phyloP scores from a whole-genome alignment of 2,888 invertebrate species.

The Mycalesis mineus region DNA sequence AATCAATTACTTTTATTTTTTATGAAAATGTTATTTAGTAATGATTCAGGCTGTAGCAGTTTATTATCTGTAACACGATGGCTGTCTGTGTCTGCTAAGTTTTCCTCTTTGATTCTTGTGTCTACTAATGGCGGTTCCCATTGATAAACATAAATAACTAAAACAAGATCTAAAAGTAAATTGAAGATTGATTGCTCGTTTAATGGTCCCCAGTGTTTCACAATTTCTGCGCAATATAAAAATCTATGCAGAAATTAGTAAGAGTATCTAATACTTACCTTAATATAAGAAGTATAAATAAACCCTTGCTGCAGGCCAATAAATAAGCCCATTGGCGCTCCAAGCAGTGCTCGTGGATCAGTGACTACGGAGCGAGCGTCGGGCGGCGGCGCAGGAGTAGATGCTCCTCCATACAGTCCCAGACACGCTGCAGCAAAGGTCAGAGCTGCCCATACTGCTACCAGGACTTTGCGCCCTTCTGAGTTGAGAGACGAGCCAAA shows the following conservation, averaged over 20 bases:
- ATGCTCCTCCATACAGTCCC: slow-evolving; percentile 56
- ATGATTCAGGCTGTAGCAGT: too few relatives aligned
- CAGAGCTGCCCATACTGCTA: slow-evolving; percentile 57
- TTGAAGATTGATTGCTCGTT: too few relatives aligned
- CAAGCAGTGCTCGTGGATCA: slow-evolving; percentile 82
- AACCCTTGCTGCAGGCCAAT: slow-evolving; percentile 92
- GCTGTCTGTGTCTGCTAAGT: too few relatives aligned
- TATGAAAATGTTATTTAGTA: too few relatives aligned
- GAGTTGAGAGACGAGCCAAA: slow-evolving; percentile 53
- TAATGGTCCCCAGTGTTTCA: too few relatives aligned
- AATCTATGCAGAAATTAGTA: background rate
- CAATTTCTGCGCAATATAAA: too few relatives aligned
- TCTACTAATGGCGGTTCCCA: too few relatives aligned
- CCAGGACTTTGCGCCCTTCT: slow-evolving; percentile 53
- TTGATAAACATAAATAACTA: too few relatives aligned
- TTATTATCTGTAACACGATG: too few relatives aligned
- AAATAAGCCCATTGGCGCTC: slow-evolving; percentile 87
- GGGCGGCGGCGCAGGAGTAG: slow-evolving; percentile 63
- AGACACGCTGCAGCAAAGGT: slow-evolving; percentile 51
- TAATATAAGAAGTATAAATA: slow-evolving; percentile 89
- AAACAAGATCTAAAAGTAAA: too few relatives aligned
- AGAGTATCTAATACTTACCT: slow-evolving; percentile 64
- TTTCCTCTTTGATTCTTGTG: too few relatives aligned
- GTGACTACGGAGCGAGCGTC: slow-evolving; percentile 63
- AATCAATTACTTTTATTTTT: too few relatives aligned